phyloP scores from a whole-genome alignment of 2,888 invertebrate species.

The Saturnia pavonia region DNA sequence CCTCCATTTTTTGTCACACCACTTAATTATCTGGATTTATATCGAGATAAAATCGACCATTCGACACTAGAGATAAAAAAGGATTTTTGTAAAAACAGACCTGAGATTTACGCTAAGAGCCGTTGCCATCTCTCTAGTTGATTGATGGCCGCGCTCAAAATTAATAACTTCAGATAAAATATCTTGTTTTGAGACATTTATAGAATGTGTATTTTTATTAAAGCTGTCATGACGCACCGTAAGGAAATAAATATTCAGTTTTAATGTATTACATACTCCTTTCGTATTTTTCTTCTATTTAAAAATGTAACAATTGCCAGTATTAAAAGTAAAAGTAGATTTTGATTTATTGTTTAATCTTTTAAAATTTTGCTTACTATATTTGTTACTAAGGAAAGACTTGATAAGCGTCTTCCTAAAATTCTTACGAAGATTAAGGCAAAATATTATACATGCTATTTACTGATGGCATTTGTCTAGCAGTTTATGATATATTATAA shows the following conservation, averaged over 20 bases:
- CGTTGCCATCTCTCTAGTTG: slow-evolving; percentile 22
- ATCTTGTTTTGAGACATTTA: slow-evolving; percentile 11
- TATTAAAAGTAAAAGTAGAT: not conserved
- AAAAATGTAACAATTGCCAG: not conserved
- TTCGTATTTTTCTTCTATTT: not conserved
- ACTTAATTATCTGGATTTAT: slow-evolving; percentile 80
- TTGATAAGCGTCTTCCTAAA: no score
- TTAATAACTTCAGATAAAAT: slow-evolving; percentile 20
- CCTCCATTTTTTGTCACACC: slow-evolving; percentile 80
- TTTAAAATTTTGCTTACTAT: not conserved
- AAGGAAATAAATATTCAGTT: slow-evolving; percentile 4
- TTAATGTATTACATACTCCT: not conserved
- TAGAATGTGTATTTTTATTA: slow-evolving; percentile 13
- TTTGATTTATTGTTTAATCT: not conserved
- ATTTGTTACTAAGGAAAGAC: no score
- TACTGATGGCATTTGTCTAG: no score
- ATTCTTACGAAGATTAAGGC: no score
- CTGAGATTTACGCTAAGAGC: slow-evolving; percentile 16
- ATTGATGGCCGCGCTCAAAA: slow-evolving; percentile 20
- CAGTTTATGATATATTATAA: no score
- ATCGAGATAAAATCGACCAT: slow-evolving; percentile 72
- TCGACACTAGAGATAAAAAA: slow-evolving; percentile 51
- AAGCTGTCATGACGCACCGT: slow-evolving; percentile 10
- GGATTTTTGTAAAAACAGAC: slow-evolving; percentile 30
- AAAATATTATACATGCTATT: no score